phyloP scores from a whole-genome alignment of 2,888 invertebrate genomes.

The Globia sparganii region DNA sequence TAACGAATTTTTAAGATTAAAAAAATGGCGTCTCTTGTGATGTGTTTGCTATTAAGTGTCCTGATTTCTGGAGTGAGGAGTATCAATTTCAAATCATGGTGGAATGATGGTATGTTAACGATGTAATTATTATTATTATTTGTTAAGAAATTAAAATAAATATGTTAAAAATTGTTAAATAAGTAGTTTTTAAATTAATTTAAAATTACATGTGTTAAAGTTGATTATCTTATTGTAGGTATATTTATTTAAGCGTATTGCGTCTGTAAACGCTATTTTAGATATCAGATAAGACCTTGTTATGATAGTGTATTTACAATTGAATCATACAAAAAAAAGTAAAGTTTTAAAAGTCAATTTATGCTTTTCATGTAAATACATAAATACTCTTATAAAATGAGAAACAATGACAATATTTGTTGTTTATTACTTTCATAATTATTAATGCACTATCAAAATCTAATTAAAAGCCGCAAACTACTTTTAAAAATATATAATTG shows the following conservation, averaged over 20 bases:
- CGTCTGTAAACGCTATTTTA: neutral
- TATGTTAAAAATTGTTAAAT: too few relatives aligned
- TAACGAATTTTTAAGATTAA: neutral
- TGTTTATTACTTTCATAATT: neutral
- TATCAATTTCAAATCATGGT: slow-evolving; percentile 42
- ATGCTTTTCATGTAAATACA: neutral
- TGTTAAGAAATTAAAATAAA: neutral
- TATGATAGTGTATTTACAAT: neutral
- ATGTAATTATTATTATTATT: neutral
- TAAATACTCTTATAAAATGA: neutral
- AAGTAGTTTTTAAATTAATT: neutral
- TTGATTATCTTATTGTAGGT: neutral
- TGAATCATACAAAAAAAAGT: neutral
- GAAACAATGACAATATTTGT: neutral
- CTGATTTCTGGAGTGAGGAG: slow-evolving; percentile 44
- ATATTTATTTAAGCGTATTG: neutral
- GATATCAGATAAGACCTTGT: neutral
- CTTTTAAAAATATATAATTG: neutral
- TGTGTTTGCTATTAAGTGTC: slow-evolving; percentile 33
- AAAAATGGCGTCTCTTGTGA: slow-evolving; percentile 45
- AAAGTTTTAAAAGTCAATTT: neutral
- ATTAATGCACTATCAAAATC: neutral
- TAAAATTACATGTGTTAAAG: neutral
- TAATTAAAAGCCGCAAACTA: neutral
- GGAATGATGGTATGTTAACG: slow-evolving; percentile 55